Evolutionary conservation across 2,113 vertebrate genomes (phyloP), one percentile per base, ranked within the genome.

Genomic region (Plectropomus leopardus): DNA sequence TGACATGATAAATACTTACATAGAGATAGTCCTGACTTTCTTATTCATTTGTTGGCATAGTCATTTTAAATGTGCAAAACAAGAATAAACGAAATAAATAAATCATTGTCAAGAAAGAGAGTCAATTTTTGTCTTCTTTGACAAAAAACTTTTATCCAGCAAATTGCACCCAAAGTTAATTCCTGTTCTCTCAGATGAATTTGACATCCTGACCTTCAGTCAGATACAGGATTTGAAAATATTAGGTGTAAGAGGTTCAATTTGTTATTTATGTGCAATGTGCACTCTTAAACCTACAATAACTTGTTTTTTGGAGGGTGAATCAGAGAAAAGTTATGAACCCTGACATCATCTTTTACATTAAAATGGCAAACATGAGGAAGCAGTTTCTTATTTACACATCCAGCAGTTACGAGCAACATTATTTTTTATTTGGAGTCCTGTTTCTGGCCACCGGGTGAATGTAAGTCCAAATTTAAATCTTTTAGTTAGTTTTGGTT

Each of bases 31-130:
- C 24, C 53, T 47, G 24, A 32, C 7, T 2, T 30, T 47, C 11
- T 32, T 2, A 48, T 14, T 17, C 13, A 58, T 34, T 71, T 32
- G 11, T 19, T 13, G 7, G 2, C 23, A 17, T 32, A 16, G 2
- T 24, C 4, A 45, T 23, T 71, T 59, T 48, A 48, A 68, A 68
- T 67, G 21, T 67, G 51, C 24, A 19, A 60, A 26, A 17, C 15
- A 60, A 5, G 44, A 55, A 21, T 42, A 26, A 48, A 32, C 0
- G 4, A 13, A 1, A 19, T 7, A n/a, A 65, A n/a, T n/a, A n/a
- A n/a, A n/a, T n/a, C 61, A 24, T 7, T 23, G 28, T 32, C 28
- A 9, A 2, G 16, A 8, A 28, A 28, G 53, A 2, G 3, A 28
- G 26, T 28, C 42, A 44, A 15, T 44, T 13, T 40, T 36, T 36